Conservation (phyloP, 2,797 vertebrate species). For the Malurus leucopterus region DNA sequence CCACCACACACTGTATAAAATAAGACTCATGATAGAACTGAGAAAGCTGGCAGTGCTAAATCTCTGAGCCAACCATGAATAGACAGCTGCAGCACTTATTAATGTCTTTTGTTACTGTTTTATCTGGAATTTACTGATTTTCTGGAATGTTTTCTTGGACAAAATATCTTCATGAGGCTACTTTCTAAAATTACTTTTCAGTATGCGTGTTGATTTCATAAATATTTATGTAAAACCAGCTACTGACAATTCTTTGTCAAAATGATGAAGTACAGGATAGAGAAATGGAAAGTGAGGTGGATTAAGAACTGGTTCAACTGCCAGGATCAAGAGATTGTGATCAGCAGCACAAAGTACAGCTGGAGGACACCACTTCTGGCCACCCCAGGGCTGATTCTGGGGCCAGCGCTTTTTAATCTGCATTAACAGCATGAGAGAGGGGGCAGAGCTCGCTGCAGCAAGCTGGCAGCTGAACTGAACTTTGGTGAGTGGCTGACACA, state of each 20-base stretch:
- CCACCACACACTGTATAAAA: neutral
- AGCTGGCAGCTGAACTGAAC: neutral
- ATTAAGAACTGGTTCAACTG: neutral
- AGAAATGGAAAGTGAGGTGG: neutral
- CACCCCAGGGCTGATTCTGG: neutral
- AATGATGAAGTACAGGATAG: neutral
- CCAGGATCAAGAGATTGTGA: neutral
- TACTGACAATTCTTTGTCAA: neutral
- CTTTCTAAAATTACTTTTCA: neutral
- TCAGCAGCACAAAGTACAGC: neutral
- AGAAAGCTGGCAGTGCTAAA: neutral
- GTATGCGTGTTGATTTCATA: neutral
- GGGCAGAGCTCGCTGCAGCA: neutral
- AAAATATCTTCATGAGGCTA: neutral
- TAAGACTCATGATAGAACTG: fast-evolving
- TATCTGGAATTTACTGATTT: neutral
- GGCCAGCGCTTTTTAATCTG: neutral
- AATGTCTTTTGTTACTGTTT: neutral
- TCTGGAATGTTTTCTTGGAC: neutral
- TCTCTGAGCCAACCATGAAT: neutral
- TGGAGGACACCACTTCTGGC: neutral
- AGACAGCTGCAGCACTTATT: neutral
- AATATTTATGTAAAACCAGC: neutral
- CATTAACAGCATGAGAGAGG: neutral
- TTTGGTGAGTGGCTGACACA: neutral